Evolutionary conservation across 2,797 vertebrate genomes (phyloP).

Genomic region (Catamblyrhynchus diadema): DNA sequence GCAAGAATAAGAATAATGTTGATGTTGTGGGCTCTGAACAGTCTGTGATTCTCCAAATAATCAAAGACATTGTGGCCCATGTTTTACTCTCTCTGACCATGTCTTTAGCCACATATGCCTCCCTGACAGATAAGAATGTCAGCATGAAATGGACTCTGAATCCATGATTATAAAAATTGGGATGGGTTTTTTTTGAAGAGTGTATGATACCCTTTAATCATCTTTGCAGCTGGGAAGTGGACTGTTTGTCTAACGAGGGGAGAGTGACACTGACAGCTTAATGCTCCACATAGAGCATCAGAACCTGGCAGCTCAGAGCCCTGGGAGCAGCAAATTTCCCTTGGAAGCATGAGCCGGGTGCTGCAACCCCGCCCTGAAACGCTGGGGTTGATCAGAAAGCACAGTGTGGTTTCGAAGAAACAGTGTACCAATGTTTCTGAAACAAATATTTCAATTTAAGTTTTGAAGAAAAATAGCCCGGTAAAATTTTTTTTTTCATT

Average conservation of each 20-base stretch:
- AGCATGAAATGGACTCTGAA: not conserved
- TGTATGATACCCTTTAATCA: not conserved
- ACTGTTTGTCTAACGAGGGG: not conserved
- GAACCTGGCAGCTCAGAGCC: not conserved
- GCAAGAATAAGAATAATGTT: not conserved
- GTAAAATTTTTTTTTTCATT: not conserved
- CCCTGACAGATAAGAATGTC: not conserved
- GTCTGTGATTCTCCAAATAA: not conserved
- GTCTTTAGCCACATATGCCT: not conserved
- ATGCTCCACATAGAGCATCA: not conserved
- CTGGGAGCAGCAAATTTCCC: not conserved
- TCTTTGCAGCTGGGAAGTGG: not conserved
- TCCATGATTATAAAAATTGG: not conserved
- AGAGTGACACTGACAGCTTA: not conserved
- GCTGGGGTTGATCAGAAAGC: not conserved
- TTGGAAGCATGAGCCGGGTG: not conserved
- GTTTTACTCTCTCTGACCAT: not conserved
- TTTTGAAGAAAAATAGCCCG: not conserved
- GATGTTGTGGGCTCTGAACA: not conserved
- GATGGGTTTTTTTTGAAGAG: accelerated
- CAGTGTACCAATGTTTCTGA: not conserved
- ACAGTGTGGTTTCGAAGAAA: not conserved
- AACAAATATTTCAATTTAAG: not conserved
- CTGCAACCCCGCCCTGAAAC: not conserved
- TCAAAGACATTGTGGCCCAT: not conserved